phyloP scores from a whole-genome alignment of 1,140 invertebrate species.

The Drosophila pseudoobscura region DNA sequence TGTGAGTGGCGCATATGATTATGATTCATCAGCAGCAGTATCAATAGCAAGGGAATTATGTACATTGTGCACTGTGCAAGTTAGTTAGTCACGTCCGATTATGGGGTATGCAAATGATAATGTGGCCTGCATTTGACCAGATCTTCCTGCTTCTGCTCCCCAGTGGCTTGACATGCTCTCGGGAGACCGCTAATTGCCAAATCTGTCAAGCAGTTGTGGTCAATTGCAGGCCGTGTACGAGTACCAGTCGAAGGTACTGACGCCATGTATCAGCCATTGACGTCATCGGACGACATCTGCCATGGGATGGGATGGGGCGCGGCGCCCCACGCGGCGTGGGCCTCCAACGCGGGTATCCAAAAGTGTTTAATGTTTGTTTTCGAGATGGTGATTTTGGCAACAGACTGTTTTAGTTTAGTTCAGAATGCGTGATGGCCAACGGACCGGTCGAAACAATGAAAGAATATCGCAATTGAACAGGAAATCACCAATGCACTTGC shows the following conservation, averaged over 20 bases:
- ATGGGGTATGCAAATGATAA: constrained; percentile 4
- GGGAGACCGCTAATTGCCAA: constrained; percentile 71
- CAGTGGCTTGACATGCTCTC: constrained; percentile 5
- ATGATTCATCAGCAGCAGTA: constrained; percentile 37
- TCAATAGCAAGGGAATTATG: constrained; percentile 22
- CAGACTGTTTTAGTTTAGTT: constrained; percentile 1
- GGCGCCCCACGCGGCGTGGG: neutral
- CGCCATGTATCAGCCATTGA: constrained; percentile 41
- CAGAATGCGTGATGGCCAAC: constrained; percentile 4
- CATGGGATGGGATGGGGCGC: no score
- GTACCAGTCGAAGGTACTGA: constrained; percentile 30
- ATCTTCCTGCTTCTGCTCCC: constrained; percentile 18
- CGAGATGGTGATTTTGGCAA: constrained; percentile 9
- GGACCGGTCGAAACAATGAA: constrained; percentile 11
- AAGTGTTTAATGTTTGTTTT: constrained; percentile 35
- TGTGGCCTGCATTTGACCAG: constrained; percentile 12
- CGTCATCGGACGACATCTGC: constrained; percentile 48
- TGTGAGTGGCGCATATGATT: neutral
- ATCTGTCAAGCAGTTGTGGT: constrained; percentile 66
- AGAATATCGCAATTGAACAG: constrained; percentile 4
- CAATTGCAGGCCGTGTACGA: constrained; percentile 16
- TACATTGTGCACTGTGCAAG: constrained; percentile 8
- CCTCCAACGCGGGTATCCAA: constrained; percentile 11
- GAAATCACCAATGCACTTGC: constrained; percentile 12
- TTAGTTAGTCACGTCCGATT: constrained; percentile 43